Evolutionary conservation across 2,888 invertebrate species (phyloP).

Genomic region (Deroplatys truncata): DNA sequence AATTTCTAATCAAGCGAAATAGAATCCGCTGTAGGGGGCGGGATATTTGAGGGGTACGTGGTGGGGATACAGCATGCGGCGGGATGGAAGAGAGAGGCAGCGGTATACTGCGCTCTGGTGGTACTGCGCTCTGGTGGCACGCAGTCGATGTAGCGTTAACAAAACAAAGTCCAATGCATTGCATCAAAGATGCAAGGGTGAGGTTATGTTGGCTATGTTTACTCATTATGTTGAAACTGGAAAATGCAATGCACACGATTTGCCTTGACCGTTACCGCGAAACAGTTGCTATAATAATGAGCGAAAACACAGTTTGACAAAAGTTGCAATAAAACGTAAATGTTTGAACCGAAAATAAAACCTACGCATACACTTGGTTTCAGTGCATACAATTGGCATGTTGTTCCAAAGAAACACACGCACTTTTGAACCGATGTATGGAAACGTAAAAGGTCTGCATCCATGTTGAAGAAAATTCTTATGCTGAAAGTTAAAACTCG

Average conservation of each 20-base stretch:
- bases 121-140: background rate
- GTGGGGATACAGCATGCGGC: background rate
- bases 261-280: background rate
- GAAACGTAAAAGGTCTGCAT: too few species aligned
- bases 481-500: too few species aligned
- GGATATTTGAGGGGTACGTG: background rate
- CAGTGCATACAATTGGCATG: too few species aligned
- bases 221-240: background rate
- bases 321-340: too few species aligned
- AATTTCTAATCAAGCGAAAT: constrained; percentile 2
- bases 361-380: too few species aligned
- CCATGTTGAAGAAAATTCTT: too few species aligned
- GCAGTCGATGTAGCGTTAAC: background rate
- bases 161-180: background rate
- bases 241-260: background rate
- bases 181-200: background rate
- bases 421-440: too few species aligned
- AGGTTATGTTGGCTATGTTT: background rate
- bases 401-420: too few species aligned
- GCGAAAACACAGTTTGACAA: background rate
- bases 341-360: too few species aligned
- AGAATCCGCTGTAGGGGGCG: background rate
- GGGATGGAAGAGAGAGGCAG: background rate
- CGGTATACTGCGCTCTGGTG: background rate
- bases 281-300: background rate